Evolutionary conservation across 2,888 invertebrate species (phyloP).

Genomic region (Lypha dubia): DNA sequence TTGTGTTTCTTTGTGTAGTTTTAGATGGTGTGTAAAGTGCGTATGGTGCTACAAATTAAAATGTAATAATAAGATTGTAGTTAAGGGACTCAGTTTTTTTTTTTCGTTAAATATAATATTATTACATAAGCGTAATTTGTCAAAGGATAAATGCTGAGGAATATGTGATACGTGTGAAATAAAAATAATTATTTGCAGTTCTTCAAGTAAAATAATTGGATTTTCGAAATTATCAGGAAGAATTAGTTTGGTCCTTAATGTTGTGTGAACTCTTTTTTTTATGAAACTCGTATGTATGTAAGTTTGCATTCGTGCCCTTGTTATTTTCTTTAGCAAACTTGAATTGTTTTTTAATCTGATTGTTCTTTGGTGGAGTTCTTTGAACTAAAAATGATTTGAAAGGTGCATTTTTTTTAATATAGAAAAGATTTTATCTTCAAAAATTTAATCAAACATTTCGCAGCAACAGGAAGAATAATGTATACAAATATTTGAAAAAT

Average conservation of each 20-base stretch:
- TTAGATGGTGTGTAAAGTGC: constrained; percentile 55
- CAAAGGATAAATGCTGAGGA: constrained; percentile 32
- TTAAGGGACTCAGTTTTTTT: constrained; percentile 58
- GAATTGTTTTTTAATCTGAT: constrained; percentile 28
- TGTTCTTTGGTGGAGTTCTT: constrained; percentile 49
- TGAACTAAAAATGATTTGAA: constrained; percentile 54
- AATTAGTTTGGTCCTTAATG: not conserved
- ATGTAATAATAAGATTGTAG: constrained; percentile 71
- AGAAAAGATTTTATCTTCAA: too few relatives aligned
- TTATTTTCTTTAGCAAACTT: constrained; percentile 13
- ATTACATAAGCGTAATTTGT: constrained; percentile 57
- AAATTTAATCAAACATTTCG: too few relatives aligned
- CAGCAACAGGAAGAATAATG: too few relatives aligned
- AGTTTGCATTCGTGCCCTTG: not conserved
- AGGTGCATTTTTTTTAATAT: too few relatives aligned
- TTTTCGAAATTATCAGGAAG: too few relatives aligned
- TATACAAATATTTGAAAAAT: too few relatives aligned
- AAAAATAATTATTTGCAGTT: not conserved
- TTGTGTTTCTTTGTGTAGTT: constrained; percentile 23
- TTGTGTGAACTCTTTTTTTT: not conserved
- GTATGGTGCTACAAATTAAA: constrained; percentile 69
- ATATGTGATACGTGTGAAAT: not conserved
- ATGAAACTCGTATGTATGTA: not conserved
- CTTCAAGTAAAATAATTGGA: too few relatives aligned
- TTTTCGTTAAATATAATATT: not conserved